Evolutionary conservation across 92 coral and sea anemone species (phyloP), one percentile per base, ranked within the genome.

Genomic region (Palythoa grandis): DNA sequence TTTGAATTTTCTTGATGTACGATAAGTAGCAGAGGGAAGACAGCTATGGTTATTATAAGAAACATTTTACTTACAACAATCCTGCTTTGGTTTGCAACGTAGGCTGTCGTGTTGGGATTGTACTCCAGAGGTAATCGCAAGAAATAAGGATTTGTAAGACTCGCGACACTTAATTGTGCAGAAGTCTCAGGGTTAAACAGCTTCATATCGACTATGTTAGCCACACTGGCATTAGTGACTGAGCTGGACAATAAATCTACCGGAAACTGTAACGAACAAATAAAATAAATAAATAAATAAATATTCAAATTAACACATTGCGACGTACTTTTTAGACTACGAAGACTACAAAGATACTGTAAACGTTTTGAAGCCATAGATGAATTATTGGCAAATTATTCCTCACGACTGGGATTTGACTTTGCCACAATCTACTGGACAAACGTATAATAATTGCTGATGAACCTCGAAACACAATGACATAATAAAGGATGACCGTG

Each of bases 131-230:
- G 98, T 19, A 95, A 70, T 35, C 84, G 92, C 60, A 93, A 75
- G 57, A 75, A 84, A 50, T 83, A 91, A 1, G 98, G 93, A 16
- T 10, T 76, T 3, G 80, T 87, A 15, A 92, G 84, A 15, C 87
- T 68, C 15, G 89, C 89, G 54, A 89, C 83, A 50, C 79, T 50
- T 24, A 95, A 63, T 57, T 86, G 87, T 9, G 92, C 93, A 56
- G 73, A 88, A 3, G 98, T 95, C 71, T 88, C 83, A 11, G 98
- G 98, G 87, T 95, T 95, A 80, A 88, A 92, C 48, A 95, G 82
- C 78, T 92, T 93, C 43, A 95, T 50, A 60, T 92, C 88, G 35
- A 92, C 98, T 20, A 89, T 78, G 79, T 93, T 88, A 10, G 95
- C 89, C 61, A 95, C 72, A 13, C 96, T 88, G 25, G 90, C 72